Evolutionary conservation across 2,888 invertebrate genomes (phyloP).

Genomic region (Julus scandinavius): DNA sequence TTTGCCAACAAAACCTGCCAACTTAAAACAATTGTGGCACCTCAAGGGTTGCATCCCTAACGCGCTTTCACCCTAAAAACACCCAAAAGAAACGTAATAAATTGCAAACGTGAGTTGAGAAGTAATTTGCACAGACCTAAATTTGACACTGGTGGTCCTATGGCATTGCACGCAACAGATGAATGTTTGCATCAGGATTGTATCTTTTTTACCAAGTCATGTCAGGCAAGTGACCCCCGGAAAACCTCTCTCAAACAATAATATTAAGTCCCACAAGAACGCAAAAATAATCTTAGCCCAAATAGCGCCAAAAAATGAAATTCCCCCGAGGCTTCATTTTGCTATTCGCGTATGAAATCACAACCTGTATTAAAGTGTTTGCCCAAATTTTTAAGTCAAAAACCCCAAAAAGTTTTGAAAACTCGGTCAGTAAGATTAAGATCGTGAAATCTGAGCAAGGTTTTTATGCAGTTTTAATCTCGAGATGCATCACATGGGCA

Average conservation of each 20-base stretch:
- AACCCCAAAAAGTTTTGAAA: neutral
- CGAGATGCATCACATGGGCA: neutral
- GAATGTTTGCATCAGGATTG: neutral
- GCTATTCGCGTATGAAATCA: neutral
- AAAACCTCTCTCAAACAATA: neutral
- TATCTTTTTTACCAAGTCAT: neutral
- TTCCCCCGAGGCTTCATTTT: neutral
- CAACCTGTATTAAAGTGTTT: neutral
- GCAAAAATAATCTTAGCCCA: neutral
- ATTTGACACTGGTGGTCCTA: conserved; percentile 18
- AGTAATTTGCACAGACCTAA: neutral
- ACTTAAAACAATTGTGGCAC: neutral
- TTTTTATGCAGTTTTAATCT: neutral
- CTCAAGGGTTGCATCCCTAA: neutral
- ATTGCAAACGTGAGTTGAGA: neutral
- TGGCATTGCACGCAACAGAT: neutral
- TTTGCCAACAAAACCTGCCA: neutral
- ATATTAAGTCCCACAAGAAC: neutral
- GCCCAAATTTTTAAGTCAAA: conserved; percentile 5
- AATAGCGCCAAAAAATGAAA: neutral
- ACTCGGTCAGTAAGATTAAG: conserved; percentile 6
- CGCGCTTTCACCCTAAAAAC: neutral
- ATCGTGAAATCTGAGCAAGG: neutral
- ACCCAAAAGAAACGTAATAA: neutral
- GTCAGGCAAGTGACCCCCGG: neutral